phyloP scores from a whole-genome alignment of 2,888 invertebrate species.

The Nesidiocoris tenuis region DNA sequence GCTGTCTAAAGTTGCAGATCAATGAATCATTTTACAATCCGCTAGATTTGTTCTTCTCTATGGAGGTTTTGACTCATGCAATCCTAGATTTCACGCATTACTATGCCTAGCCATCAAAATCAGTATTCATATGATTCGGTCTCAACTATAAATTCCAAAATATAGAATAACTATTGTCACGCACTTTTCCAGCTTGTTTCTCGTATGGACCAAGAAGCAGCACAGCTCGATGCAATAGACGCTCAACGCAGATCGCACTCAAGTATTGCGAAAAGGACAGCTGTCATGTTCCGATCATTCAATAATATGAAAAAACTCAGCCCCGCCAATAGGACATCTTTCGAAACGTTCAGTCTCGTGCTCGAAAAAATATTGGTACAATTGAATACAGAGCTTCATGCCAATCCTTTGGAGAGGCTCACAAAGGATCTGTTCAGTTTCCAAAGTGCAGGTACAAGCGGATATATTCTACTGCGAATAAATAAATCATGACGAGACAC shows the following conservation, averaged over 20 bases:
- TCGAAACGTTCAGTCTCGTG: constrained; percentile 66
- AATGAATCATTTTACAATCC: too few relatives aligned
- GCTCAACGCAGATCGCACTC: constrained; percentile 57
- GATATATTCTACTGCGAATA: too few relatives aligned
- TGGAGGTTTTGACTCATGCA: too few relatives aligned
- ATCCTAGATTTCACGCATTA: too few relatives aligned
- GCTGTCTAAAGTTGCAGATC: too few relatives aligned
- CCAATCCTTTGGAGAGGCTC: constrained; percentile 78
- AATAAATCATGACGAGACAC: too few relatives aligned
- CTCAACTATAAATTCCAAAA: too few relatives aligned
- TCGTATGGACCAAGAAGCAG: constrained; percentile 3
- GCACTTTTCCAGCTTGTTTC: too few relatives aligned
- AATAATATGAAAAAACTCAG: constrained; percentile 87
- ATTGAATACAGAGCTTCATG: not conserved
- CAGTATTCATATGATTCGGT: too few relatives aligned
- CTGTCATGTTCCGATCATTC: constrained; percentile 85
- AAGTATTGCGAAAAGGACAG: constrained; percentile 80
- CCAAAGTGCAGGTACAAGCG: constrained; percentile 71
- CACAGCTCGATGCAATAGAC: constrained; percentile 1
- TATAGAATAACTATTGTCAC: too few relatives aligned
- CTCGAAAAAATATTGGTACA: not conserved
- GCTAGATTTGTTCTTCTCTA: too few relatives aligned
- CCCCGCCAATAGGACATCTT: constrained; percentile 89
- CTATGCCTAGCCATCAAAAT: too few relatives aligned
- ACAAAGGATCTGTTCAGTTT: constrained; percentile 89